Percentiles rank a stretch among this genome's conserved stretches.
These are phyloP conservation scores for Anomalospiza imberbis DNA, from an alignment of 2,797 vertebrate species.

Conservation along the genomic window DNA sequence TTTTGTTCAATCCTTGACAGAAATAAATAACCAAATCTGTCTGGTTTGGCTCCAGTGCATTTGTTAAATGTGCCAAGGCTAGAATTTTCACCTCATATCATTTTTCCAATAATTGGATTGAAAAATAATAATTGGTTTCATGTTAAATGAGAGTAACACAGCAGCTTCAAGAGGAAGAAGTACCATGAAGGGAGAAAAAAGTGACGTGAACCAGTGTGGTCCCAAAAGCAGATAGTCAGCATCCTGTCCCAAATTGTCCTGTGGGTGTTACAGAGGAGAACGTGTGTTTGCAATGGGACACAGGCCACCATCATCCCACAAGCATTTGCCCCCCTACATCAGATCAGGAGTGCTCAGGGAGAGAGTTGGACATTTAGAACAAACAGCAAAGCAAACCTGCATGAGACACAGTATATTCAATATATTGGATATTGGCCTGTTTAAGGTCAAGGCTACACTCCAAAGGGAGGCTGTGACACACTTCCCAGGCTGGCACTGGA, in stretches of 20 bases:
- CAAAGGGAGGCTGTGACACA: background rate
- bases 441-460: background rate
- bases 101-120: background rate
- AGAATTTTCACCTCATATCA: background rate
- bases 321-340: background rate
- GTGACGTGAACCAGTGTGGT: background rate
- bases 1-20: slow-evolving; percentile 11
- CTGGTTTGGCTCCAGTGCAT: background rate
- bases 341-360: background rate
- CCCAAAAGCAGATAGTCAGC: background rate
- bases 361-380: fast-evolving
- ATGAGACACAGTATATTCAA: fast-evolving
- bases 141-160: background rate
- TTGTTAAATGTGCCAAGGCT: background rate
- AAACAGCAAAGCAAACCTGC: fast-evolving
- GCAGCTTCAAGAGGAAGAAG: background rate
- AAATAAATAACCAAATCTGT: background rate
- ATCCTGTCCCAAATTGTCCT: background rate
- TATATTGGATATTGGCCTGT: background rate
- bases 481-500: background rate
- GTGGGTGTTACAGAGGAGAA: background rate
- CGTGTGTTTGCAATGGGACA: background rate
- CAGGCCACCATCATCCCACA: background rate
- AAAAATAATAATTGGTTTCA: background rate
- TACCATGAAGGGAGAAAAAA: background rate